A percentile compares a stretch with the other conserved stretches of the same genome.
Conservation (phyloP, 37 sponge, comb jelly and placozoan genomes). For the Ianthella basta region DNA sequence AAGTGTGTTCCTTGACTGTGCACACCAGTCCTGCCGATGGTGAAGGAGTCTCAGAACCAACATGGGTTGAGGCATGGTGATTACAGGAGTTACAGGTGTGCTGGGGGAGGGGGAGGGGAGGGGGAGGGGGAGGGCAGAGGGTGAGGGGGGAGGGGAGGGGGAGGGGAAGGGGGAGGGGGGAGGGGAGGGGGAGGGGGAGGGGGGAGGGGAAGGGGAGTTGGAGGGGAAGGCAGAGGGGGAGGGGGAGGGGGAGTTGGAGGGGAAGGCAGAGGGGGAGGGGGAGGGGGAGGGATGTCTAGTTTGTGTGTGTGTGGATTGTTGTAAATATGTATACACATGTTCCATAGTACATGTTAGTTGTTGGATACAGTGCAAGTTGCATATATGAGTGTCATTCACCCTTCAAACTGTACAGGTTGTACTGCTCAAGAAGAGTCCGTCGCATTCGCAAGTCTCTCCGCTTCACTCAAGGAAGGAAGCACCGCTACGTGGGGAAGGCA, state of each 20-base stretch:
- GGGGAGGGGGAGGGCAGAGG: no score
- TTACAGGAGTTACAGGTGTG: conserved; percentile 89
- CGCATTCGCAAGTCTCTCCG: conserved; percentile 79
- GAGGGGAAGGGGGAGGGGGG: background rate
- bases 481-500: conserved; percentile 72
- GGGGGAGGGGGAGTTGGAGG: background rate
- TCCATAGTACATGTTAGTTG: no score
- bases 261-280: background rate
- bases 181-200: background rate
- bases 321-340: background rate
- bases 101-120: no score
- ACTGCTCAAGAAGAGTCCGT: conserved; percentile 82
- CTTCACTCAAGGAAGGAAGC: conserved; percentile 70
- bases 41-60: conserved; percentile 90
- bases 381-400: no score
- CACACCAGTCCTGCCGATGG: conserved; percentile 76
- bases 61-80: conserved; percentile 96
- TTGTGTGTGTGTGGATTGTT: background rate
- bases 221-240: no score
- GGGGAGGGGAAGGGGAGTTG: no score
- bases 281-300: background rate
- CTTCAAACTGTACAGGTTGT: conserved; percentile 55
- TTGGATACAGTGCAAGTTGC: no score
- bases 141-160: background rate
- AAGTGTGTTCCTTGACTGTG: no score